phyloP scores from a whole-genome alignment of 1,140 invertebrate species.

The Adoxophyes honmai region DNA sequence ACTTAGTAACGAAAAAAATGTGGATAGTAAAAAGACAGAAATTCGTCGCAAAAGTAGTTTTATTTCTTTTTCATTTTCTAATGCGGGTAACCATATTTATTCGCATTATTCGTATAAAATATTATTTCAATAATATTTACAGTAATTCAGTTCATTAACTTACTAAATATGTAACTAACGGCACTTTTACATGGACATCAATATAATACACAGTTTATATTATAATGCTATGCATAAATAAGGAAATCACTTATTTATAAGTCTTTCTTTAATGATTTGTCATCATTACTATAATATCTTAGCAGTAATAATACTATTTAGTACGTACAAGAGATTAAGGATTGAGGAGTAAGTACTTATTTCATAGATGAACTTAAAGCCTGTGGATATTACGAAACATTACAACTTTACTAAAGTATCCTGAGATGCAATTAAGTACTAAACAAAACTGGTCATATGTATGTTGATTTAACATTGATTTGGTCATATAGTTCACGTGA shows the following conservation, averaged over 20 bases:
- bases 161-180: conserved; percentile 43
- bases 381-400: too few species aligned
- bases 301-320: too few species aligned
- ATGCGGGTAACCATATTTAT: conserved; percentile 33
- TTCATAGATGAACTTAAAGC: too few species aligned
- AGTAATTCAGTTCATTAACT: conserved; percentile 56
- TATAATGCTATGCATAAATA: conserved; percentile 26
- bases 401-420: too few species aligned
- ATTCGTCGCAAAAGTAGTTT: conserved; percentile 32
- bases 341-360: too few species aligned
- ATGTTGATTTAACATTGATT: too few species aligned
- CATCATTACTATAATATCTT: too few species aligned
- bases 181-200: conserved; percentile 38
- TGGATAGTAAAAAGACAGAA: conserved; percentile 5
- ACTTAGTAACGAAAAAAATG: too few species aligned
- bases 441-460: too few species aligned
- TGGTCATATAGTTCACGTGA: too few species aligned
- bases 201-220: background rate
- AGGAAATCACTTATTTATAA: conserved; percentile 39
- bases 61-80: conserved; percentile 39
- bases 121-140: conserved; percentile 41
- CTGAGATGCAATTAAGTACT: too few species aligned
- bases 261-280: conserved; percentile 59
- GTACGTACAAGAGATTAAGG: too few species aligned
- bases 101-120: conserved; percentile 36